phyloP scores from a whole-genome alignment of 2,888 invertebrate genomes.

The Cataglyphis cursor region DNA sequence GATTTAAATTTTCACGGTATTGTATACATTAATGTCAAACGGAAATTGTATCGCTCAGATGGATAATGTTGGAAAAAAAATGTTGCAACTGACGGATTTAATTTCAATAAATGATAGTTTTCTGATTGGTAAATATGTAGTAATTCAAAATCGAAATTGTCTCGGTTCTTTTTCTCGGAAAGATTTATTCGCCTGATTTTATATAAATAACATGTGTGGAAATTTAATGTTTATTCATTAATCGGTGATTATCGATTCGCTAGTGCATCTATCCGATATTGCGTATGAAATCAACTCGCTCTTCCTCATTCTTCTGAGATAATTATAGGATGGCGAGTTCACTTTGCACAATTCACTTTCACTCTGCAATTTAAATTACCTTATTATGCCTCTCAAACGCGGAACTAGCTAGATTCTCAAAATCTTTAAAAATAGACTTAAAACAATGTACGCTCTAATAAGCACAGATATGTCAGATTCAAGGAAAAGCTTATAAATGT shows the following conservation, averaged over 20 bases:
- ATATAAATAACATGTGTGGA: neutral
- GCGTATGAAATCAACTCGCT: conserved; percentile 22
- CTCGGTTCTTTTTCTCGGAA: neutral
- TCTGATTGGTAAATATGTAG: neutral
- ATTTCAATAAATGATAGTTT: neutral
- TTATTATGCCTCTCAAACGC: conserved; percentile 32
- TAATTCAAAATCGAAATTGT: neutral
- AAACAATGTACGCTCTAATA: too few relatives aligned
- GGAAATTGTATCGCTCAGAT: neutral
- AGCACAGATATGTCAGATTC: neutral
- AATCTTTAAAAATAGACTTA: neutral
- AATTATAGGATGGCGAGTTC: conserved; percentile 28
- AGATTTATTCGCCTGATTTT: neutral
- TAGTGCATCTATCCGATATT: conserved; percentile 8
- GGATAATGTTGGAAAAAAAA: neutral
- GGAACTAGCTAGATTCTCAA: conserved; percentile 17
- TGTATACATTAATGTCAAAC: neutral
- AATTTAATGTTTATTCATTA: neutral
- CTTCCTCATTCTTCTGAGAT: conserved; percentile 9
- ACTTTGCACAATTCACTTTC: conserved; percentile 40
- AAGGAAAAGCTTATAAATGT: neutral
- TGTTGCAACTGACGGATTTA: neutral
- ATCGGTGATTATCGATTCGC: neutral
- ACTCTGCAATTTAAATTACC: conserved; percentile 41
- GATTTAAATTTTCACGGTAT: neutral